Evolutionary conservation across 2,888 invertebrate species (phyloP), one percentile per base, ranked within the genome.

Genomic region (Dicyrtomina minuta): DNA sequence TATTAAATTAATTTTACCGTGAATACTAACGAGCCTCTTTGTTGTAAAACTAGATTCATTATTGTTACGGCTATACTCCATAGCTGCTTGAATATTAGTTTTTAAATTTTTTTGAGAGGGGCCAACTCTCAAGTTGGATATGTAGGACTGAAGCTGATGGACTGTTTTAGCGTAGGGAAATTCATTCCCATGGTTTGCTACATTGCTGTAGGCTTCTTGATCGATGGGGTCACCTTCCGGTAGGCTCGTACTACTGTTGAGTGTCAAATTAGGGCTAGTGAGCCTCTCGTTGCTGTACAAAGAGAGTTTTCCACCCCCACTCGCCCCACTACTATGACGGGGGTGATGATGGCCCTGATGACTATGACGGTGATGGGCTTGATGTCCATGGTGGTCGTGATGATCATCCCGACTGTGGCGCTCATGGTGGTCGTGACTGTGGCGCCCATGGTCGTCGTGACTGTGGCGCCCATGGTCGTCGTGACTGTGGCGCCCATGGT

Each of bases 81-180:
- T 15, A 6, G 24, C 26, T 27, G 56, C 39, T 12, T n/a, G 27
- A 3, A 49, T 24, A 6, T 27, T 24, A 4, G 49, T n/a, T 17
- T 33, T 41, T n/a, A 43, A 1, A 39, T 59, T 27, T 3, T 27
- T 33, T 17, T 46, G n/a, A 26, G 46, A 27, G 33, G 33, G 8
- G 12, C 33, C 27, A 1, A 62, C 39, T 1, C 64, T 51, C 8
- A 64, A 20, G 20, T 39, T 13, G 1, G 64, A 51, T 51, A 64
- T 64, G 51, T 51, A 64, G 20, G 51, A 51, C 15, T 51, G 64
- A 13, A 64, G 49, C 41, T 64, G 64, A n/a, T 64, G 64, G 10
- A 64, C 51, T 0, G 64, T 64, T 53, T 64, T 64, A 2, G 39
- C 27, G 20, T 64, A 51, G n/a, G 64, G 51, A 4, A 64, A n/a